Base-by-base conservation (phyloP, 2,113 vertebrate species). In the Regulus satrapa region DNA sequence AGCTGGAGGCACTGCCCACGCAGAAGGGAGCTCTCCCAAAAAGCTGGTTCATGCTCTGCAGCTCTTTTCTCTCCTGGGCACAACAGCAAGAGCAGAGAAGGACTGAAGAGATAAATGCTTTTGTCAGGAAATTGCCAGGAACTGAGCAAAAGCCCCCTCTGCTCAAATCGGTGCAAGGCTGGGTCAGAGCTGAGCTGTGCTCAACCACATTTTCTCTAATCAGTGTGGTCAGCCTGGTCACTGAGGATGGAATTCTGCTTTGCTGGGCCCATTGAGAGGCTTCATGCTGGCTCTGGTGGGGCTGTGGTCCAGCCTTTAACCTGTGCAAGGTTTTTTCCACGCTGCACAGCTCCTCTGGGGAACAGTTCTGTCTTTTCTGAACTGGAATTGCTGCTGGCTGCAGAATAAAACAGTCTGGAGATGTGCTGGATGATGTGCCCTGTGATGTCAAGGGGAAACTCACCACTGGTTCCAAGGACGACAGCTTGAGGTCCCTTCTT, bases 381-480 rank as follows among this genome's bases (percentile, higher is more conserved):
- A 6, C 10, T 40, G 58, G 51, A 80, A 88, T 19, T 0, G 0
- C 67, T 52, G 79, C 72, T 93, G 75, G 43, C 59, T 89, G 66
- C 67, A 43, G 74, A 76, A 89, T 54, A n/a, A 82, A 92, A 69
- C 9, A 43, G 21, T 67, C 75, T 88, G 78, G 78, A 83, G 63
- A 1, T 79, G 1, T 54, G 81, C 74, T 83, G 54, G 63, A 32
- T 64, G 19, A 38, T 8, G 71, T 75, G 77, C 29, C 54, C 81
- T 72, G 51, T 4, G 25, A 89, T 76, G 79, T 48, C 88, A 92
- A 91, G 58, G 84, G 52, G 61, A 92, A 89, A 55, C 20, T 88
- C 36, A 14, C 48, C 51, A 76, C 75, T 66, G 78, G 11, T 49
- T 91, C 89, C 94, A 95, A 92, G 90, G 93, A 58, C 78, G 94